phyloP scores from a whole-genome alignment of 1,140 invertebrate genomes.

The Maniola jurtina region DNA sequence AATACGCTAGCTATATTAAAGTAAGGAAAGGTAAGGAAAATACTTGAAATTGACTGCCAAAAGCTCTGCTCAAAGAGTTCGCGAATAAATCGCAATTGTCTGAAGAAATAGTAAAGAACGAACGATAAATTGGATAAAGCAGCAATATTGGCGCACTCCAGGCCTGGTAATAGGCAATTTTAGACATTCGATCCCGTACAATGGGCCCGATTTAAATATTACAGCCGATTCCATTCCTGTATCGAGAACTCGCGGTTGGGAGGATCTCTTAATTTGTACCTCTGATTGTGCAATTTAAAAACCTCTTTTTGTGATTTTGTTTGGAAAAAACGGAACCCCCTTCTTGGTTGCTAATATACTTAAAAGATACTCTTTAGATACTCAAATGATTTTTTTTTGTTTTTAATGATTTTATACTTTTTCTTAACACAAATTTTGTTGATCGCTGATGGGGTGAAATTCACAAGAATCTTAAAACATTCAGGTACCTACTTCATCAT shows the following conservation, averaged over 20 bases:
- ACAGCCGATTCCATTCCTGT: conserved; percentile 39
- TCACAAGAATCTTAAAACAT: no score
- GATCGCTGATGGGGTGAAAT: no score
- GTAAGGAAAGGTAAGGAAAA: conserved; percentile 9
- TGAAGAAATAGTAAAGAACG: conserved; percentile 60
- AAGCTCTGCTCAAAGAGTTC: conserved; percentile 19
- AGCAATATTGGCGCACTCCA: conserved; percentile 62
- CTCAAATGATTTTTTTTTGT: no score
- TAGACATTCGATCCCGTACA: conserved; percentile 65
- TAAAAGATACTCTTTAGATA: no score
- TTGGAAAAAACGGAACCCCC: no score
- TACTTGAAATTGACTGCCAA: conserved; percentile 27
- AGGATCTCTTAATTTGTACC: conserved; percentile 19
- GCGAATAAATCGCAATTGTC: conserved; percentile 50
- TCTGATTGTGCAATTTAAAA: conserved; percentile 12
- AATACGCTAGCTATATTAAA: not conserved
- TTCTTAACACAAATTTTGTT: no score
- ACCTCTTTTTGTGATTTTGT: no score
- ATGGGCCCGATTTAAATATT: conserved; percentile 66
- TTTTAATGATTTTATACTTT: no score
- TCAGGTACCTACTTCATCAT: no score
- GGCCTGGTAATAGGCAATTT: conserved; percentile 69
- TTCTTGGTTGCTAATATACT: no score
- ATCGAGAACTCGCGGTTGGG: conserved; percentile 28
- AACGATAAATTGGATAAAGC: conserved; percentile 68